Evolutionary conservation across 2,797 vertebrate genomes (phyloP).

Genomic region (Oryzias dopingdopingensis): DNA sequence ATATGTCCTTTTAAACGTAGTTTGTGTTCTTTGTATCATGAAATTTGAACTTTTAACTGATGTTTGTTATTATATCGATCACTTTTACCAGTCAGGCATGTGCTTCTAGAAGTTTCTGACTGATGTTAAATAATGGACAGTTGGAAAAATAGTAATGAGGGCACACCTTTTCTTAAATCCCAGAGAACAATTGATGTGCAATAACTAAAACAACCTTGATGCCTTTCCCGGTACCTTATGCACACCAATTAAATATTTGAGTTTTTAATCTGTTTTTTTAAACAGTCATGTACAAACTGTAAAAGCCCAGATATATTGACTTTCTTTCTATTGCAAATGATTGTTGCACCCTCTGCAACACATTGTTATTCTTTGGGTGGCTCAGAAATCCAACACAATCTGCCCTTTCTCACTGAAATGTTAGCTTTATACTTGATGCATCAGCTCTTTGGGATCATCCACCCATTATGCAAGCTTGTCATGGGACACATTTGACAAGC

Average conservation of each 20-base stretch:
- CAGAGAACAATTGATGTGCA: conserved; percentile 5
- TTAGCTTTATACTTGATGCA: conserved; percentile 21
- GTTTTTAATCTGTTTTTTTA: conserved; percentile 9
- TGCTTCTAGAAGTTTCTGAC: conserved; percentile 9
- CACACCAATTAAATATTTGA: conserved; percentile 49
- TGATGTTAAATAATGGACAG: not conserved
- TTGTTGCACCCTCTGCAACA: conserved; percentile 2
- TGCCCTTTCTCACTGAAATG: conserved; percentile 5
- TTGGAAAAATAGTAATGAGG: conserved; percentile 2
- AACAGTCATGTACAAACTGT: conserved; percentile 29
- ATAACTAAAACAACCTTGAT: not conserved
- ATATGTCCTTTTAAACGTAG: too few species aligned
- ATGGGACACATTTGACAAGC: not conserved
- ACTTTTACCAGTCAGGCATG: not conserved
- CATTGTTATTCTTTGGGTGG: conserved; percentile 10
- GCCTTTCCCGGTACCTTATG: conserved; percentile 17
- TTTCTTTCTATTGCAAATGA: conserved; percentile 1
- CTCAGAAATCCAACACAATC: conserved; percentile 36
- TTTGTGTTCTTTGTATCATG: not conserved
- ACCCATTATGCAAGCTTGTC: conserved; percentile 21
- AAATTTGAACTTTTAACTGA: not conserved
- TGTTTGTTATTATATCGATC: conserved; percentile 2
- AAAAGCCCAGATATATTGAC: conserved; percentile 31
- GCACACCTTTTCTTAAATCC: conserved; percentile 37
- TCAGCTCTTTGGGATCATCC: conserved; percentile 1